Percentiles rank a stretch among this genome's conserved stretches.
Evolutionary conservation across 2,113 vertebrate species (phyloP).

Genomic region (Chaenogobius annularis): DNA sequence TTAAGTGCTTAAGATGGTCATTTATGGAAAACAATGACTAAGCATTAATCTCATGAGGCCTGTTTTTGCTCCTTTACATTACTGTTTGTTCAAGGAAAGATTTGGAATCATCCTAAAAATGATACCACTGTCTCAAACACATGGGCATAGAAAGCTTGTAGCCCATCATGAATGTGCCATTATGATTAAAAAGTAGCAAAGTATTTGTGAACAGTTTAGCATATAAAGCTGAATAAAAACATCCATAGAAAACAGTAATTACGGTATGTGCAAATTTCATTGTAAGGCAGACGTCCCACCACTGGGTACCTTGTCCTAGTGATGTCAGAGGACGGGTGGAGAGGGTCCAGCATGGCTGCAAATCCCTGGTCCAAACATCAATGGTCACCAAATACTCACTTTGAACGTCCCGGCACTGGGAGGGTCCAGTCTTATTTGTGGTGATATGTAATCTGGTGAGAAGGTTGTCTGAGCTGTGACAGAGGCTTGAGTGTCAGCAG

Average conservation of each 20-base stretch:
- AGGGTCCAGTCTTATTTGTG: slow-evolving; percentile 11
- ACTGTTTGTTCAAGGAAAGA: slow-evolving; percentile 13
- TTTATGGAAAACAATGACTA: slow-evolving; percentile 10
- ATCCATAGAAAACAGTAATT: slow-evolving; percentile 48
- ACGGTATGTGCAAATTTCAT: slow-evolving; percentile 63
- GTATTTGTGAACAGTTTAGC: slow-evolving; percentile 31
- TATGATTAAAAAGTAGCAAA: slow-evolving; percentile 14
- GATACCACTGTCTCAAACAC: slow-evolving; percentile 7
- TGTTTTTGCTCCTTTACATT: not conserved
- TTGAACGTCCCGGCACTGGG: slow-evolving; percentile 10
- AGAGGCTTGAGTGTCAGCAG: slow-evolving; percentile 5
- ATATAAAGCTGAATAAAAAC: slow-evolving; percentile 34
- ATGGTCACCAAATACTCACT: slow-evolving; percentile 33
- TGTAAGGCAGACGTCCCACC: slow-evolving; percentile 40
- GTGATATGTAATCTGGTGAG: slow-evolving; percentile 44
- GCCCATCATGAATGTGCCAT: slow-evolving; percentile 23
- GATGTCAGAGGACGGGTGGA: slow-evolving; percentile 26
- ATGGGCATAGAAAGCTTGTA: not conserved
- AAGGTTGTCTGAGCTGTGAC: slow-evolving; percentile 6
- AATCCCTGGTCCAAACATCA: slow-evolving; percentile 36
- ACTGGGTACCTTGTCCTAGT: slow-evolving; percentile 12
- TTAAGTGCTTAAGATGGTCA: slow-evolving; percentile 45
- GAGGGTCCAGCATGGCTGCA: slow-evolving; percentile 27
- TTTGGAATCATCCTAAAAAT: slow-evolving; percentile 14
- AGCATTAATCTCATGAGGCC: slow-evolving; percentile 6